phyloP scores from a whole-genome alignment of 2,113 vertebrate species.

The Cheilinus undulatus region DNA sequence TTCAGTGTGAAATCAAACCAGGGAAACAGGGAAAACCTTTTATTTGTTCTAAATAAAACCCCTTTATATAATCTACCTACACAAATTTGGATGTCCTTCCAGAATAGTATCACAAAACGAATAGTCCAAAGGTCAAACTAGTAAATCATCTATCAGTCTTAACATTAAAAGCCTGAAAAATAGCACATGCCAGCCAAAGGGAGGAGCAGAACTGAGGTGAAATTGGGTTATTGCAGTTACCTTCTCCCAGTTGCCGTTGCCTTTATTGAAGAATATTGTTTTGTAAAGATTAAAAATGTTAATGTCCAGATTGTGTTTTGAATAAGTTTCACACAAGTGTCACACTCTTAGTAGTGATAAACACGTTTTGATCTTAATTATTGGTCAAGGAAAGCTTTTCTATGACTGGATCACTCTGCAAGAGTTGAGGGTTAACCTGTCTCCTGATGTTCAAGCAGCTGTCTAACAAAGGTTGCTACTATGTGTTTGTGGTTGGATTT shows the following conservation, averaged over 20 bases:
- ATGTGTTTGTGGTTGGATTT: constrained; percentile 6
- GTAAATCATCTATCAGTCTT: background rate
- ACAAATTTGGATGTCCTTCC: background rate
- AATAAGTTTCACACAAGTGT: background rate
- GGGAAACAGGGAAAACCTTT: background rate
- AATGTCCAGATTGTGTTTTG: background rate
- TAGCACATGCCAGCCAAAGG: background rate
- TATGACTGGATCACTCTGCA: background rate
- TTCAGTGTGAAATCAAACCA: background rate
- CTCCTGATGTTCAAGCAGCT: background rate
- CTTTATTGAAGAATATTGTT: constrained; percentile 9
- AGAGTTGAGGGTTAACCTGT: background rate
- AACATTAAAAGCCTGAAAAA: background rate
- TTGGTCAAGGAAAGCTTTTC: background rate
- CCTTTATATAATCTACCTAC: constrained; percentile 37
- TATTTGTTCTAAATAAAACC: constrained; percentile 13
- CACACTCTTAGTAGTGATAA: background rate
- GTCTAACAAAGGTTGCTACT: background rate
- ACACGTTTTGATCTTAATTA: no score
- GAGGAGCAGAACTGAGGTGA: background rate
- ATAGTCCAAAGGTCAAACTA: no score
- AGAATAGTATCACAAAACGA: background rate
- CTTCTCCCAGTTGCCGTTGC: background rate
- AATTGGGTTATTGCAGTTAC: background rate
- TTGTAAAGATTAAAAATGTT: background rate